These are phyloP conservation scores for Paelopatides confundens DNA, from an alignment of 53 echinoderm and acorn worm species.

Conservation along the genomic window DNA sequence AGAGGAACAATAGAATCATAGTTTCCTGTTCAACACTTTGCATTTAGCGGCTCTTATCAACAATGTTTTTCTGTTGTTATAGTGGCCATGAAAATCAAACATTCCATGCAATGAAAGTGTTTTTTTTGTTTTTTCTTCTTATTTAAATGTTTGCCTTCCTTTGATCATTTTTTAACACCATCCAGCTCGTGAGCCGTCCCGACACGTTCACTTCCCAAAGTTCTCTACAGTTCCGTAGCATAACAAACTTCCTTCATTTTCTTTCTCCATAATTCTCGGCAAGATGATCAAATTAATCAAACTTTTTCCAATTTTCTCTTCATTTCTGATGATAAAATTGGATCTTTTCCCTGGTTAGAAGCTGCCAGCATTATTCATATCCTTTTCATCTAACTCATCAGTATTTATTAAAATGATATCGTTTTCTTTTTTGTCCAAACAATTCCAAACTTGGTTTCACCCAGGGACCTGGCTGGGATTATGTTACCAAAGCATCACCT, in stretches of 20 bases:
- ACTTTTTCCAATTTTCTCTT: background rate
- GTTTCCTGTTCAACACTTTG: no score
- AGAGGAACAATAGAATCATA: no score
- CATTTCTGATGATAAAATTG: background rate
- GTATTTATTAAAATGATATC: constrained; percentile 3
- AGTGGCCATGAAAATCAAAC: no score
- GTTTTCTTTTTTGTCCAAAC: background rate
- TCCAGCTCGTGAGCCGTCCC: no score
- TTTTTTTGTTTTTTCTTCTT: no score
- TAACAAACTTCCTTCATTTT: background rate
- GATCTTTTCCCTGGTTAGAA: background rate
- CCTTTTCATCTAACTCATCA: constrained; percentile 18
- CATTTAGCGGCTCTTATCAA: no score
- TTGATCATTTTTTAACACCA: no score
- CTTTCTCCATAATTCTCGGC: background rate
- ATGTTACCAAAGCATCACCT: background rate
- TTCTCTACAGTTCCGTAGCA: no score
- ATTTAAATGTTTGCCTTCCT: no score
- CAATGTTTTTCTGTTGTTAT: no score
- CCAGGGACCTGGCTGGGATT: background rate
- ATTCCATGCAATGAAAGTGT: no score
- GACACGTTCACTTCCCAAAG: no score
- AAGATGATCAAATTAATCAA: background rate
- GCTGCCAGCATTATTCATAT: constrained; percentile 38
- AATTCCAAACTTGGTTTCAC: background rate